These are phyloP conservation scores for Drosophila nigricruria DNA, from an alignment of 2,888 invertebrate genomes.

Conservation along the genomic window DNA sequence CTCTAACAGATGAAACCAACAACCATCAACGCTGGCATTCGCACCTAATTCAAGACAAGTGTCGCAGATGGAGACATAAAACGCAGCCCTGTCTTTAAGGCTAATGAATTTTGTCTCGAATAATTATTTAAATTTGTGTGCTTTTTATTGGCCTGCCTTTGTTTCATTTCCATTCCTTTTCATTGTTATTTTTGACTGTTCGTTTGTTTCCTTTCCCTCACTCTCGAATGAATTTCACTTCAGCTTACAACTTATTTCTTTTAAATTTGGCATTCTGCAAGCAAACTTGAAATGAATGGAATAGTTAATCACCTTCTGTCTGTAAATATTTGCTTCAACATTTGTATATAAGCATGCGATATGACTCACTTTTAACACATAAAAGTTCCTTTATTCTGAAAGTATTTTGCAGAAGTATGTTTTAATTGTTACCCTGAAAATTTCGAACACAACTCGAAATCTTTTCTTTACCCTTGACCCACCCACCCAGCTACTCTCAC, in stretches of 20 bases:
- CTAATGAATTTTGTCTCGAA: slow-evolving; percentile 38
- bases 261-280: not conserved
- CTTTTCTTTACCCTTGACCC: no score
- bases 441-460: not conserved
- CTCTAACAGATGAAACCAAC: not conserved
- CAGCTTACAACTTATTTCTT: not conserved
- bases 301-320: not conserved
- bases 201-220: slow-evolving; percentile 16
- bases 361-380: not conserved
- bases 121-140: slow-evolving; percentile 47
- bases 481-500: not conserved
- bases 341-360: not conserved
- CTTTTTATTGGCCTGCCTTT: slow-evolving; percentile 33
- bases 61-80: slow-evolving; percentile 7
- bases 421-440: not conserved
- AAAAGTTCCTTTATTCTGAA: not conserved
- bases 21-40: slow-evolving; percentile 17
- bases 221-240: slow-evolving; percentile 2
- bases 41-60: slow-evolving; percentile 18
- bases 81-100: not conserved
- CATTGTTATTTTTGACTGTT: slow-evolving; percentile 18
- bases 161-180: slow-evolving; percentile 15
- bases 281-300: slow-evolving; percentile 6
- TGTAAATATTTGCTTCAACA: not conserved
- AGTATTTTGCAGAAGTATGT: not conserved